Base-by-base conservation (phyloP, 2,113 vertebrate genomes). In the Grantiella picta region DNA sequence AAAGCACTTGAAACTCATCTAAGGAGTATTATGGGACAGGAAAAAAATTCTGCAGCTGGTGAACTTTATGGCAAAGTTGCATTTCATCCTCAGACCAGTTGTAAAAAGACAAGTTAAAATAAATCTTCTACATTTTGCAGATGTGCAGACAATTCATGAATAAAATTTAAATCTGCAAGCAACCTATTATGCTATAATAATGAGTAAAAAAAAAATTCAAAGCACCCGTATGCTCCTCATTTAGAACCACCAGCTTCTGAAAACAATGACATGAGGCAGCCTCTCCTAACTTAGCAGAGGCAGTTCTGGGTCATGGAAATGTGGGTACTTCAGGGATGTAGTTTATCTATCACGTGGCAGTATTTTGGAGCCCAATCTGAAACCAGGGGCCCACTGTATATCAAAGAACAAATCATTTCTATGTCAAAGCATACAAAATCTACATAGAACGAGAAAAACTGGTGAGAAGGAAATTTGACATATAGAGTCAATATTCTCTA, bases 101-200 rank as follows among this genome's bases (percentile, higher is more conserved):
- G 82, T 91, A 93, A 86, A 92, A 89, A 89, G 50, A 63, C 53
- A 92, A 83, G 61, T 79, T 86, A 57, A 79, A 94, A 75, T 86
- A 85, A 64, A 86, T 92, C 70, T 79, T 50, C n/a, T 56, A 28
- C 36, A 10, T 88, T 86, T 65, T 87, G 69, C 92, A 94, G 93
- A 85, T 68, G 35, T 92, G 73, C 56, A 92, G 73, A 56, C 40
- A 70, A 64, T 61, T 77, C 17, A 68, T 38, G 79, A 80, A 68
- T 90, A 89, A 92, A 91, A 91, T 53, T 50, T 94, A 89, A 87
- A 86, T 84, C 60, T 90, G 59, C 35, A 82, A 86, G 64, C 75
- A 91, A 50, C 27, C 24, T 70, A 71, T 85, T 85, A 69, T 50
- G 47, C 27, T 60, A 28, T 49, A 87, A 65, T 70, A 85, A 53